Conservation (phyloP, 2,797 vertebrate genomes). For the Smutsia gigantea region DNA sequence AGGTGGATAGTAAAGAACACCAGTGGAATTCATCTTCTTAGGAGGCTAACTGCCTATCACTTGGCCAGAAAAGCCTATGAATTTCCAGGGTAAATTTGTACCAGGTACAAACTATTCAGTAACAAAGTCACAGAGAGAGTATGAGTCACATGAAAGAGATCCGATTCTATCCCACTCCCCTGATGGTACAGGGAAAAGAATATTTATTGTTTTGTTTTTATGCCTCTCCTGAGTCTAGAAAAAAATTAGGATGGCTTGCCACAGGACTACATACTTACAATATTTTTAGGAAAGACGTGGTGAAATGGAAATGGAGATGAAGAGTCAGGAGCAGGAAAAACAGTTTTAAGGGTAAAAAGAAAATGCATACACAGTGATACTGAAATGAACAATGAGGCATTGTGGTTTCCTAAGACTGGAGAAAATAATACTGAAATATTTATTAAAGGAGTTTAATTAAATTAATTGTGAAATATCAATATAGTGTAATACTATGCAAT, state of each 20-base stretch:
- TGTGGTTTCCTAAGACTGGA: neutral
- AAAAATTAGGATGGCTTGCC: neutral
- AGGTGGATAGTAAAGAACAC: neutral
- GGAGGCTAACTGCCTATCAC: neutral
- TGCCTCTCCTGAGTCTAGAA: neutral
- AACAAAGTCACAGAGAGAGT: neutral
- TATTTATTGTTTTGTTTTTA: neutral
- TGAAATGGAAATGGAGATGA: neutral
- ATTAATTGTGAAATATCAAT: neutral
- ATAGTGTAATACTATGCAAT: neutral
- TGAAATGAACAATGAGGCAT: neutral
- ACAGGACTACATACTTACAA: neutral
- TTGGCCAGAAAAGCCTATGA: neutral
- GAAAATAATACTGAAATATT: neutral
- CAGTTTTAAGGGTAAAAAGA: neutral
- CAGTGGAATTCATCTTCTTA: neutral
- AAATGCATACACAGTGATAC: neutral
- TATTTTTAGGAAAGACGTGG: neutral
- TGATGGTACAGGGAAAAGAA: neutral
- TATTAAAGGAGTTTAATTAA: neutral
- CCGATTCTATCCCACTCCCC: neutral
- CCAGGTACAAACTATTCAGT: neutral
- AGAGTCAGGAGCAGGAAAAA: neutral
- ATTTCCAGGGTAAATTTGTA: neutral
- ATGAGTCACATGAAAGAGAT: neutral